phyloP scores from a whole-genome alignment of 2,113 vertebrate genomes.

The Anas platyrhynchos region DNA sequence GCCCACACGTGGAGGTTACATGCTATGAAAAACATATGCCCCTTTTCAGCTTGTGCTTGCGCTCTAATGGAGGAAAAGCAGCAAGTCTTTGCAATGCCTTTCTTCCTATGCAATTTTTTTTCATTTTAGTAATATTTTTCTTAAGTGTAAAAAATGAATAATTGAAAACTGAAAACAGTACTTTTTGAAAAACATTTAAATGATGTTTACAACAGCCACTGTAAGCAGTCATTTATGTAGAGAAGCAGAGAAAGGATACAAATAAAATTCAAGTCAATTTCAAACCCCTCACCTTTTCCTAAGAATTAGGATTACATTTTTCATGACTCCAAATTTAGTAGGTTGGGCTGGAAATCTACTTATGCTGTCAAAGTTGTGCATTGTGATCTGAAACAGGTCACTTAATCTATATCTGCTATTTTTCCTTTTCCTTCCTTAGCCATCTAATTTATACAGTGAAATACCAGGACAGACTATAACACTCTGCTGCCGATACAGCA shows the following conservation, averaged over 20 bases:
- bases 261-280: background rate
- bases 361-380: background rate
- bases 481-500: background rate
- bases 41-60: background rate
- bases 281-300: background rate
- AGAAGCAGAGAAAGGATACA: background rate
- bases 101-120: background rate
- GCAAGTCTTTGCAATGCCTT: background rate
- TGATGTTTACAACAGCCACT: background rate
- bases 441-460: slow-evolving; percentile 53
- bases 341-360: background rate
- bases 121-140: background rate
- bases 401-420: background rate
- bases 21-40: background rate
- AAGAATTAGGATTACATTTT: background rate
- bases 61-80: background rate
- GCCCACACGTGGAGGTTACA: background rate
- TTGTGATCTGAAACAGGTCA: slow-evolving; percentile 17
- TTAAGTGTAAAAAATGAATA: background rate
- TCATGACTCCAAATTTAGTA: background rate
- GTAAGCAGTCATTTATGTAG: background rate
- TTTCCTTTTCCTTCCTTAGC: background rate
- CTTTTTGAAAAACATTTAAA: background rate
- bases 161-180: background rate
- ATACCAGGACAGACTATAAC: slow-evolving; percentile 26